These are phyloP conservation scores for Sarcophaga peregrina DNA, from an alignment of 1,140 invertebrate species.

Conservation along the genomic window DNA sequence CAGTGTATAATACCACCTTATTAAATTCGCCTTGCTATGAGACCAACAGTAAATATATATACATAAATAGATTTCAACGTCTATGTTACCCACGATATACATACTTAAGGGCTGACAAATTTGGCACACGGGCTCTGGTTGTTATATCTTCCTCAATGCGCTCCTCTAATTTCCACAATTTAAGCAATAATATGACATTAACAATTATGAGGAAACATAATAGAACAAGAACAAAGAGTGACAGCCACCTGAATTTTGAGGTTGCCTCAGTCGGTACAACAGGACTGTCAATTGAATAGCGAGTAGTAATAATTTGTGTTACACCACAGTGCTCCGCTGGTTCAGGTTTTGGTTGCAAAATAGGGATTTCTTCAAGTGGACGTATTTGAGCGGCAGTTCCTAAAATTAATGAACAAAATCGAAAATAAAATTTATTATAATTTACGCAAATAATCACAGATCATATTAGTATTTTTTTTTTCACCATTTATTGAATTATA, in stretches of 20 bases:
- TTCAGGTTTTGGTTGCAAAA: slow-evolving; percentile 49
- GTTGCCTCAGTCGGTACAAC: slow-evolving; percentile 31
- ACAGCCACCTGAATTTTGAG: slow-evolving; percentile 58
- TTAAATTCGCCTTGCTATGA: no score
- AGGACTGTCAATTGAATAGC: slow-evolving; percentile 39
- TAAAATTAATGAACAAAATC: slow-evolving; percentile 35
- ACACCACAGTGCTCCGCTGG: slow-evolving; percentile 51
- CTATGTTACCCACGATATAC: not conserved
- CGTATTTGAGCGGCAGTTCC: slow-evolving; percentile 60
- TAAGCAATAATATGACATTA: slow-evolving; percentile 84
- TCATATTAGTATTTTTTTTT: no score
- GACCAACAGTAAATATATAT: no score
- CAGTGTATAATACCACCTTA: no score
- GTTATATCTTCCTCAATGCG: slow-evolving; percentile 63
- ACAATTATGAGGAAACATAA: slow-evolving; percentile 76
- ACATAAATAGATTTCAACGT: no score
- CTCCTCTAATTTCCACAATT: slow-evolving; percentile 80
- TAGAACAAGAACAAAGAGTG: slow-evolving; percentile 72
- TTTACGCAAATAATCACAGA: no score
- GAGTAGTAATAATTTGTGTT: slow-evolving; percentile 43
- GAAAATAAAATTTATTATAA: no score
- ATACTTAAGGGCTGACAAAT: slow-evolving; percentile 57
- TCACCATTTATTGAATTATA: no score
- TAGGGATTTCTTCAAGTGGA: slow-evolving; percentile 52
- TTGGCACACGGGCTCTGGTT: slow-evolving; percentile 64